A percentile compares a stretch with the other conserved stretches of the same genome.
Conservation (phyloP, 2,113 vertebrate genomes). For the Microcebus jonahi region DNA sequence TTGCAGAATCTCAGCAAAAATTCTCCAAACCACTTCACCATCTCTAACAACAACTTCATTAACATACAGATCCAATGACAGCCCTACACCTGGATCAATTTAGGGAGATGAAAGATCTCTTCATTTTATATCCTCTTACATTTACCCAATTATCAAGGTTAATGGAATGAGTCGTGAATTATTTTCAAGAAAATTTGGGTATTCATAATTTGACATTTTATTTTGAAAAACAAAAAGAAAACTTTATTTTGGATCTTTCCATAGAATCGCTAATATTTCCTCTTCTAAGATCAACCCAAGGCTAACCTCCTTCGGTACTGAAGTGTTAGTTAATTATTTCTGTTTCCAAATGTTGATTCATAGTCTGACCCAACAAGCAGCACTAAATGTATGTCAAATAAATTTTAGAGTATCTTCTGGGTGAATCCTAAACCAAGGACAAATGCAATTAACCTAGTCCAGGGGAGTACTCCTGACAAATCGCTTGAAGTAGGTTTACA, state of each 20-base stretch:
- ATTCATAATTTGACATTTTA: not conserved
- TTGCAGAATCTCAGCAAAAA: not conserved
- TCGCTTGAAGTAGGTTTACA: not conserved
- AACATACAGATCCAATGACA: not conserved
- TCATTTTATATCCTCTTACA: not conserved
- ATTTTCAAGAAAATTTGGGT: not conserved
- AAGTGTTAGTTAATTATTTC: not conserved
- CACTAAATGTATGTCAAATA: not conserved
- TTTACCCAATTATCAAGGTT: not conserved
- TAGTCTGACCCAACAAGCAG: not conserved
- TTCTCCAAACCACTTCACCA: not conserved
- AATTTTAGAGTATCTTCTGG: not conserved
- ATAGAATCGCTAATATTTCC: not conserved
- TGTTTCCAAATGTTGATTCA: not conserved
- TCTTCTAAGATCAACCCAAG: not conserved
- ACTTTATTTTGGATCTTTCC: not conserved
- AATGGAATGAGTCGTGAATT: not conserved
- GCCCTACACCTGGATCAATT: too few relatives aligned
- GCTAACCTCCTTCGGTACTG: not conserved
- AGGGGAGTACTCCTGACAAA: not conserved
- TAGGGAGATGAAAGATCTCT: not conserved
- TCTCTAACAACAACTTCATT: fast-evolving
- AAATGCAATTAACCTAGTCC: not conserved
- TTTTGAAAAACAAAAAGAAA: not conserved
- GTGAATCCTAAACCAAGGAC: not conserved